Percentiles rank a stretch among this genome's conserved stretches.
These are phyloP conservation scores for Hydrotaea diabolus DNA, from an alignment of 2,888 invertebrate genomes.

Conservation along the genomic window DNA sequence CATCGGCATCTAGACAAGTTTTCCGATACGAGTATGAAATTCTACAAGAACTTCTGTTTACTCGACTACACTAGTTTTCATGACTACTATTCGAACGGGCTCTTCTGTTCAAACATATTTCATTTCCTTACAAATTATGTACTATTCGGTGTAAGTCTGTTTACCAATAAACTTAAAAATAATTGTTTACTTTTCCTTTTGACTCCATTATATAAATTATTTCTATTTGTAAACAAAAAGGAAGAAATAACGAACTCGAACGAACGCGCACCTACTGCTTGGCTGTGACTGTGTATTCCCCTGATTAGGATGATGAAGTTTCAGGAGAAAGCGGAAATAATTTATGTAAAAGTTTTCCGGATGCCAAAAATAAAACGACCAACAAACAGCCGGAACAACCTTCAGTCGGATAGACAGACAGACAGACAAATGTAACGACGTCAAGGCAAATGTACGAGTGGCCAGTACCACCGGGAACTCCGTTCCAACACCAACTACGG, in stretches of 20 bases:
- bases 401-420: not conserved
- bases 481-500: not conserved
- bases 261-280: not conserved
- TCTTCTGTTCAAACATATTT: no score
- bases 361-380: not conserved
- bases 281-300: not conserved
- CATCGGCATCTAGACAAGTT: no score
- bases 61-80: no score
- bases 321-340: slow-evolving; percentile 30
- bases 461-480: not conserved
- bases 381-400: not conserved
- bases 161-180: slow-evolving; percentile 46
- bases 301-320: not conserved
- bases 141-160: not conserved
- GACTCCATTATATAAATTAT: slow-evolving; percentile 55
- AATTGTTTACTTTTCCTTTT: slow-evolving; percentile 46
- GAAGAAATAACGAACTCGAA: not conserved
- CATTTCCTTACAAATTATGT: not conserved
- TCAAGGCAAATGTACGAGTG: not conserved
- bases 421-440: not conserved
- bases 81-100: no score
- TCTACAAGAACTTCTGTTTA: no score
- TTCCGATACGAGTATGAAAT: no score
- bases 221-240: slow-evolving; percentile 36
- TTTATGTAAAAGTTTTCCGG: slow-evolving; percentile 46